These are phyloP conservation scores for Rhabdomys pumilio DNA, from an alignment of 2,797 vertebrate species.

Conservation along the genomic window DNA sequence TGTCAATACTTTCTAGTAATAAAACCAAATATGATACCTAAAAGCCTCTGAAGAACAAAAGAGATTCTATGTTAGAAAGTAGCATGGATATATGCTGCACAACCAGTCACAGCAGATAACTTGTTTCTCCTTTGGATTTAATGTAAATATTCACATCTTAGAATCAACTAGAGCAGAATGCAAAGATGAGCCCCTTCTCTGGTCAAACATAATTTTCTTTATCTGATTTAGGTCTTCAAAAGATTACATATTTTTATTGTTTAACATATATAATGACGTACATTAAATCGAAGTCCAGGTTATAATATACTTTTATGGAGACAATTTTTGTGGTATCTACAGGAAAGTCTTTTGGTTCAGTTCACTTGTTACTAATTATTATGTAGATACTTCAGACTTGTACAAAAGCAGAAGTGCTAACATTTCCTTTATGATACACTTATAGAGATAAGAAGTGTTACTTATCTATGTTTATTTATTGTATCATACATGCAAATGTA, in stretches of 20 bases:
- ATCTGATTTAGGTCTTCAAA: conserved; percentile 13
- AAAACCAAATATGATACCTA: conserved; percentile 24
- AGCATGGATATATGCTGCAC: conserved; percentile 31
- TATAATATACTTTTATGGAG: not conserved
- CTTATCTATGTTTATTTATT: conserved; percentile 6
- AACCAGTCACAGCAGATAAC: conserved; percentile 47
- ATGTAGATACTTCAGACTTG: not conserved
- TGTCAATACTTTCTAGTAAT: conserved; percentile 47
- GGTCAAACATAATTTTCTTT: conserved; percentile 54
- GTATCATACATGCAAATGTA: not conserved
- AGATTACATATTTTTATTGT: conserved; percentile 21
- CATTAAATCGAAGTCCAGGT: not conserved
- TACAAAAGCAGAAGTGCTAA: not conserved
- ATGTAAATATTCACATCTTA: conserved; percentile 53
- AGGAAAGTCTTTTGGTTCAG: conserved; percentile 37
- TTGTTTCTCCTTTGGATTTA: conserved; percentile 36
- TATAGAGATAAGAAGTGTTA: conserved; percentile 38
- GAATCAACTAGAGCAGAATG: conserved; percentile 32
- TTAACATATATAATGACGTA: conserved; percentile 28
- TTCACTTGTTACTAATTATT: conserved; percentile 36
- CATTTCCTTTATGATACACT: conserved; percentile 26
- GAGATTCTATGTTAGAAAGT: conserved; percentile 52
- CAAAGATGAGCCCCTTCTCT: not conserved
- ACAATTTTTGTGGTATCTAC: not conserved
- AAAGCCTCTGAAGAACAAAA: conserved; percentile 28